Evolutionary conservation across 2,888 invertebrate genomes (phyloP).

Genomic region (Zhengitettix transpicula): DNA sequence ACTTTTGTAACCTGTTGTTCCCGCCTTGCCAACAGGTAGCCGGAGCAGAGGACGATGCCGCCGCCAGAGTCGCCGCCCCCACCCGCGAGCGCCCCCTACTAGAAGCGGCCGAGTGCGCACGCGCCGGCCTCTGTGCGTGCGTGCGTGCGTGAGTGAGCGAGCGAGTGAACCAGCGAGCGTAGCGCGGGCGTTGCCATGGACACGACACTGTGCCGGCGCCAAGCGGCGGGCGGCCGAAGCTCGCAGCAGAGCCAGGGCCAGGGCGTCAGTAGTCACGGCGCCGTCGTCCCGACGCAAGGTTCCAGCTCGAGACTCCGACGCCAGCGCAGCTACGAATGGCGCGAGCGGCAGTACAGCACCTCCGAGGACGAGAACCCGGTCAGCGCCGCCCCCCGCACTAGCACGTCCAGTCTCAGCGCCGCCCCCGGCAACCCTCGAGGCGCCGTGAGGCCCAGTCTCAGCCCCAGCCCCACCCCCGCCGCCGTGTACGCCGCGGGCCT

Average conservation of each 20-base stretch:
- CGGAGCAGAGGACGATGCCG: no score
- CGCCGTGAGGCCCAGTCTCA: background rate
- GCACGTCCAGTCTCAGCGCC: background rate
- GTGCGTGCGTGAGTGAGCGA: constrained; percentile 2
- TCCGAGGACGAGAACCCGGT: constrained; percentile 13
- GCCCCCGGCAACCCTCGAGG: constrained; percentile 1
- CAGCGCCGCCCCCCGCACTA: background rate
- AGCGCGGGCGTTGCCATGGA: constrained; percentile 3
- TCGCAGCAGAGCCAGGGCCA: background rate
- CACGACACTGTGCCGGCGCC: constrained; percentile 8
- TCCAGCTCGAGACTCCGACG: constrained; percentile 4
- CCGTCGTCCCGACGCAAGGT: background rate
- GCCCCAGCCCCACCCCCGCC: constrained; percentile 11
- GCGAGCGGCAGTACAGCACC: constrained; percentile 14
- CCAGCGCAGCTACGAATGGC: constrained; percentile 14
- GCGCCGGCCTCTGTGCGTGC: no score
- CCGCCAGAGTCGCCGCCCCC: no score
- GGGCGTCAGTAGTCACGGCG: constrained; percentile 3
- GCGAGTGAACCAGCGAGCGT: background rate
- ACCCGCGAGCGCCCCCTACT: no score
- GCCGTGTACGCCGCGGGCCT: constrained; percentile 13
- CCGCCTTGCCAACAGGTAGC: no score
- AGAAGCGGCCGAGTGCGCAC: no score
- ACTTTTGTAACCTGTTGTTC: no score
- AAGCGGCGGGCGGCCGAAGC: constrained; percentile 5